These are phyloP conservation scores for Leptobrachium leishanense DNA, from an alignment of 2,113 vertebrate genomes.

Conservation along the genomic window DNA sequence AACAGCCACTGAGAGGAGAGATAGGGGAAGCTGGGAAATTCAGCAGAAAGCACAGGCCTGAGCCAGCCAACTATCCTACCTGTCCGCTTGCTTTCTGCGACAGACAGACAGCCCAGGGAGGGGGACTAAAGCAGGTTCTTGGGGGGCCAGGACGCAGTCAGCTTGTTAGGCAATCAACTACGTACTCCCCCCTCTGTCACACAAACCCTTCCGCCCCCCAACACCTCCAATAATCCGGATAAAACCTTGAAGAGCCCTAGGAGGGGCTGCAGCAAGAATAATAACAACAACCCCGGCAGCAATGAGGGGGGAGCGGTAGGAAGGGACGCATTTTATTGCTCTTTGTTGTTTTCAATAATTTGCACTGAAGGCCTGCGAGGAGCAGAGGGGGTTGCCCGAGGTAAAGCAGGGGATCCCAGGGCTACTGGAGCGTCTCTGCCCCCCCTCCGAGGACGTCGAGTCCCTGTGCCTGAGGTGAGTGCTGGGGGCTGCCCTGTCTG, in stretches of 20 bases:
- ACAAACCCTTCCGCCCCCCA: neutral
- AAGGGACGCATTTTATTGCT: conserved; percentile 40
- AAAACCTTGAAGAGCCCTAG: conserved; percentile 16
- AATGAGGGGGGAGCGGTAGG: conserved; percentile 45
- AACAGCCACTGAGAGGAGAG: conserved; percentile 48
- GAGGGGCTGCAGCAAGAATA: conserved; percentile 45
- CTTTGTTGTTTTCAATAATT: conserved; percentile 46
- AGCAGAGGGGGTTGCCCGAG: conserved; percentile 15
- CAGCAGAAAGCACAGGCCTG: conserved; percentile 40
- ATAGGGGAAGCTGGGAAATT: conserved; percentile 53
- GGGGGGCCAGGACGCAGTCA: conserved; percentile 13
- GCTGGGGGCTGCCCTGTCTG: neutral
- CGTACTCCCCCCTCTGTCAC: neutral
- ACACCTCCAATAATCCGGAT: too few relatives aligned
- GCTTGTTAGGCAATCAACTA: conserved; percentile 6
- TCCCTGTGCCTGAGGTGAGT: conserved; percentile 12
- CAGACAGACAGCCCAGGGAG: neutral
- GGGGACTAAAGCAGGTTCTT: neutral
- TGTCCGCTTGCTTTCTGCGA: neutral
- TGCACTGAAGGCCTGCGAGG: conserved; percentile 14
- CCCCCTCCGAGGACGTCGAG: too few relatives aligned
- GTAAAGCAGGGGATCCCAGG: neutral
- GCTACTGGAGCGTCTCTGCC: neutral
- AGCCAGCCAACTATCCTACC: conserved; percentile 18
- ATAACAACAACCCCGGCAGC: conserved; percentile 39